phyloP scores from a whole-genome alignment of 2,888 invertebrate species.

The Drosophila nr. perissopoda region DNA sequence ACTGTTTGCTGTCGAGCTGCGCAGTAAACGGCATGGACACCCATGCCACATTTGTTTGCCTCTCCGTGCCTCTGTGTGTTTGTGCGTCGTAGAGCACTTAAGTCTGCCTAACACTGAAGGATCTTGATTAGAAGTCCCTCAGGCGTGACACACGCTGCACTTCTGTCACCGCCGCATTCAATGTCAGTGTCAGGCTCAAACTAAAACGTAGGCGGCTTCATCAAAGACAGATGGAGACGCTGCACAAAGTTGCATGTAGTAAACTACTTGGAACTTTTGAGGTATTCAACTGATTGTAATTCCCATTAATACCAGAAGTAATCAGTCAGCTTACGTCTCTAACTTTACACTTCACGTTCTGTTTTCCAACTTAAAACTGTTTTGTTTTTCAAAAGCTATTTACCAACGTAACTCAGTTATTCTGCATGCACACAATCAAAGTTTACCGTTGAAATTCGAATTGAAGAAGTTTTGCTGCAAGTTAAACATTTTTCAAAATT shows the following conservation, averaged over 20 bases:
- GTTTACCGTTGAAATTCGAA: neutral
- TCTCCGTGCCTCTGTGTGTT: conserved; percentile 8
- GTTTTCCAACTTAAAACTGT: neutral
- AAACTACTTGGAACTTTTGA: conserved; percentile 3
- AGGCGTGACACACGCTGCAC: conserved; percentile 43
- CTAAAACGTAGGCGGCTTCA: conserved; percentile 17
- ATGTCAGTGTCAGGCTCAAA: conserved; percentile 14
- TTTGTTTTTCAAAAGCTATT: neutral
- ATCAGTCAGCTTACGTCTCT: neutral
- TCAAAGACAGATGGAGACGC: conserved; percentile 9
- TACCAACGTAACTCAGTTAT: neutral
- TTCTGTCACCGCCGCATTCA: conserved; percentile 6
- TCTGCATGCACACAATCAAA: neutral
- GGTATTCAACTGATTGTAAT: neutral
- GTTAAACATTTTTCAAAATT: neutral
- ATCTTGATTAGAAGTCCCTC: conserved; percentile 64
- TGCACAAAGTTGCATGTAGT: neutral
- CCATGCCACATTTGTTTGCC: conserved; percentile 2
- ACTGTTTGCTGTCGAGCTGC: conserved; percentile 50
- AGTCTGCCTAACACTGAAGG: conserved; percentile 46
- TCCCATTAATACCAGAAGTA: neutral
- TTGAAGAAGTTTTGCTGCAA: neutral
- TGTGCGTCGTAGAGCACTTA: conserved; percentile 51
- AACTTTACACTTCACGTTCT: neutral
- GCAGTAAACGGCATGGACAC: conserved; percentile 33